phyloP scores from a whole-genome alignment of 2,113 vertebrate species.

The Sturnira hondurensis region DNA sequence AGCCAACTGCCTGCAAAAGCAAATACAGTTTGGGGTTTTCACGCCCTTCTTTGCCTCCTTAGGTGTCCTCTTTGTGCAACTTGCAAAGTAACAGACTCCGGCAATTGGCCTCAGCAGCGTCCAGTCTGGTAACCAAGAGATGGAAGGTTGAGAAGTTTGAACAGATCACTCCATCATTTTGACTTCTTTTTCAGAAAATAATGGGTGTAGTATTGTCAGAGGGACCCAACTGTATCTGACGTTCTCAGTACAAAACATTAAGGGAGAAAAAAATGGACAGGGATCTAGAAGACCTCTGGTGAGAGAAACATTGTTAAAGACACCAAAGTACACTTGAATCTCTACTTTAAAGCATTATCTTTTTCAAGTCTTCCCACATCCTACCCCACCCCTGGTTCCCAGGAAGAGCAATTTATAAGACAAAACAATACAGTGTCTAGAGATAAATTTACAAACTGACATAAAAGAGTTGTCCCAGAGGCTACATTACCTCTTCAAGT shows the following conservation, averaged over 20 bases:
- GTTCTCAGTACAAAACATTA: background rate
- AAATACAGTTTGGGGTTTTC: background rate
- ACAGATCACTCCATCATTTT: background rate
- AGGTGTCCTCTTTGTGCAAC: background rate
- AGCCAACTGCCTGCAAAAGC: background rate
- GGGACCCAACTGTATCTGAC: background rate
- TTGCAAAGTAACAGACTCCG: background rate
- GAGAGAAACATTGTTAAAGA: conserved; percentile 29
- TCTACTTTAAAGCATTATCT: background rate
- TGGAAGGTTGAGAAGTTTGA: background rate
- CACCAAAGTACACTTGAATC: background rate
- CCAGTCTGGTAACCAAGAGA: conserved; percentile 21
- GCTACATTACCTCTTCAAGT: conserved; percentile 41
- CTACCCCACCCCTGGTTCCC: background rate
- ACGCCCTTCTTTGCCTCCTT: background rate
- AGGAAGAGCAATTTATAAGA: conserved; percentile 24
- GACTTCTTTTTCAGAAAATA: background rate
- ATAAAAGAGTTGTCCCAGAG: conserved; percentile 45
- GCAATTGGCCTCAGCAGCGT: background rate
- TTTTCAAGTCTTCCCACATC: conserved; percentile 9
- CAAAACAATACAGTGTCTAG: conserved; percentile 27
- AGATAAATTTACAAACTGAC: conserved; percentile 34
- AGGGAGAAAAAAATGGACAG: conserved; percentile 27
- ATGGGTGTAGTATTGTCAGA: background rate
- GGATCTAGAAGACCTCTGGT: background rate